Conservation (phyloP, 2,888 invertebrate species). For the Aphidoletes aphidimyza region DNA sequence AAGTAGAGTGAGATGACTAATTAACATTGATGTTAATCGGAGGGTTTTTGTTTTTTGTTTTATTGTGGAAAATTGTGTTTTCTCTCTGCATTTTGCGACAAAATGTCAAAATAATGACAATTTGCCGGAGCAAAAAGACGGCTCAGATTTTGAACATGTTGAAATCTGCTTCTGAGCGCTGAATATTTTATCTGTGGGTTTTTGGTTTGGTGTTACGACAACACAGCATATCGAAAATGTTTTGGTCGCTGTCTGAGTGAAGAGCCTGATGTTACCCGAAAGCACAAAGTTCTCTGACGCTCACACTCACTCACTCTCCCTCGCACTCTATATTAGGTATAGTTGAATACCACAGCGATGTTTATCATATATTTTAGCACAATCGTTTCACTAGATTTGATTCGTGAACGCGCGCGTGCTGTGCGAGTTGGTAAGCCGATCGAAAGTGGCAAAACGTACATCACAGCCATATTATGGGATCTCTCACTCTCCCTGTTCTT, state of each 20-base stretch:
- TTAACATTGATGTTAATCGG: too few species aligned
- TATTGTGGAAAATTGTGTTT: too few species aligned
- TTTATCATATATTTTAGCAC: constrained; percentile 51
- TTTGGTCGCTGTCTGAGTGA: constrained; percentile 7
- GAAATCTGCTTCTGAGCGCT: constrained; percentile 37
- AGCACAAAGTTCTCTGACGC: not conserved
- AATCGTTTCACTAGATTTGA: constrained; percentile 45
- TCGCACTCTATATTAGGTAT: not conserved
- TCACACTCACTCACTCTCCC: not conserved
- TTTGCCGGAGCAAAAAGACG: not conserved
- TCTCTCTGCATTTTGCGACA: too few species aligned
- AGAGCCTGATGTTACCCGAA: constrained; percentile 1
- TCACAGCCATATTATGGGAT: constrained; percentile 24
- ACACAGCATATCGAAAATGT: constrained; percentile 27
- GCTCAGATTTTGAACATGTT: not conserved
- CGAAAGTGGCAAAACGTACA: constrained; percentile 49
- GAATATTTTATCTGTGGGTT: constrained; percentile 41
- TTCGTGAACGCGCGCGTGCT: not conserved
- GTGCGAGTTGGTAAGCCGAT: constrained; percentile 34
- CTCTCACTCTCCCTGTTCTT: too few species aligned
- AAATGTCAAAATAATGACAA: too few species aligned
- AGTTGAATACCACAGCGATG: constrained; percentile 46
- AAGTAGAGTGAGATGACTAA: too few species aligned
- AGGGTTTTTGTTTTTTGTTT: too few species aligned
- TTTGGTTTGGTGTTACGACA: not conserved